Conservation (phyloP, 2,797 vertebrate genomes). For the Cryptoprocta ferox region DNA sequence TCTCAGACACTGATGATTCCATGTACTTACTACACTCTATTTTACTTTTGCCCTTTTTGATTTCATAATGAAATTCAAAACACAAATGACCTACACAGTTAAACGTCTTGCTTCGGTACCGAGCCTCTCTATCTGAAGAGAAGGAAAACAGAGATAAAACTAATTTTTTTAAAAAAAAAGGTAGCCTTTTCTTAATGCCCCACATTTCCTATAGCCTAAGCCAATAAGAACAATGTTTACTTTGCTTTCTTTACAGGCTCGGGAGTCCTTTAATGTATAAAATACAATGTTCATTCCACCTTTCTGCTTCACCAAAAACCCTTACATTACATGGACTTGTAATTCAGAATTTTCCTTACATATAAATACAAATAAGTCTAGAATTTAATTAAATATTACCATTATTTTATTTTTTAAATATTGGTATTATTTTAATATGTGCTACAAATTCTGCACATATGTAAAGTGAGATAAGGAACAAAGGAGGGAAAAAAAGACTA, state of each 20-base stretch:
- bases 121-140: not conserved
- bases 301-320: not conserved
- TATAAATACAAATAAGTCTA: constrained; percentile 1
- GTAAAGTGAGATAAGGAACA: not conserved
- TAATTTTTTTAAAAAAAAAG: not conserved
- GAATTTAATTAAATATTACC: not conserved
- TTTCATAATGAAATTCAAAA: constrained; percentile 63
- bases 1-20: not conserved
- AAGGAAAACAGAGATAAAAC: constrained; percentile 38
- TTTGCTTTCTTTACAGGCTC: constrained; percentile 27
- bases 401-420: not conserved
- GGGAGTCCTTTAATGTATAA: not conserved
- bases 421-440: not conserved
- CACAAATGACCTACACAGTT: constrained; percentile 41
- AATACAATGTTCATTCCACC: not conserved
- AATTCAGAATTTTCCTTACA: constrained; percentile 6
- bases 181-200: not conserved
- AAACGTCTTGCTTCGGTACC: not conserved
- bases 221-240: not conserved
- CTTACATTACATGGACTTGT: not conserved
- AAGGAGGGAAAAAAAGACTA: not conserved
- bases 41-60: constrained; percentile 50
- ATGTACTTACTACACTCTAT: not conserved
- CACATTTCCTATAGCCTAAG: not conserved
- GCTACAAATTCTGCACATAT: not conserved